Percentiles rank a stretch among this genome's conserved stretches.
These are phyloP conservation scores for Pteronura brasiliensis DNA, from an alignment of 2,113 vertebrate species.

Conservation along the genomic window DNA sequence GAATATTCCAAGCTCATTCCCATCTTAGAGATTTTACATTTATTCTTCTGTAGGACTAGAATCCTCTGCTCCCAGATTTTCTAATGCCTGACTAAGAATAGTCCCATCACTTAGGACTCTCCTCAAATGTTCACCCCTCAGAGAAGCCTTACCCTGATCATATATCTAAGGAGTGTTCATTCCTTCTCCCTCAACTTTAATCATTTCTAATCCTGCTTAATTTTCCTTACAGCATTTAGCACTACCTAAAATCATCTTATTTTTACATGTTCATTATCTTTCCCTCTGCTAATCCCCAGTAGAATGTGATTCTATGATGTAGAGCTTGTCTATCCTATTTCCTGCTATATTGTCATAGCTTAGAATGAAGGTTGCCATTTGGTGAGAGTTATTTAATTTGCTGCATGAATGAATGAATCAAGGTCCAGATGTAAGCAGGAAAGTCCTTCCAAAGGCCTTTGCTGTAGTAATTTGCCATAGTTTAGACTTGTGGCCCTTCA, in stretches of 20 bases:
- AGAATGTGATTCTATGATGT: background rate
- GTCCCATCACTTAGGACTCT: background rate
- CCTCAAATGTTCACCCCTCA: background rate
- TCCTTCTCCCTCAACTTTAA: background rate
- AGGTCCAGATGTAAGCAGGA: background rate
- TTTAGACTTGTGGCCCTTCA: background rate
- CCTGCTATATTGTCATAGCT: background rate
- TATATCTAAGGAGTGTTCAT: background rate
- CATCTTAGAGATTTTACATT: background rate
- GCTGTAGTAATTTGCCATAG: background rate
- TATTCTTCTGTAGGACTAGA: background rate
- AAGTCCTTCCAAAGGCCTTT: background rate
- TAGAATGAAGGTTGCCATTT: slow-evolving; percentile 1
- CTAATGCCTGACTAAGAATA: background rate
- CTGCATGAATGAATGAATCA: background rate
- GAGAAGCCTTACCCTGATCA: background rate
- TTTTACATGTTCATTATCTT: background rate
- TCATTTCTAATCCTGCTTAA: background rate
- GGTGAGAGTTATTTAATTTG: background rate
- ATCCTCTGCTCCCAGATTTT: background rate
- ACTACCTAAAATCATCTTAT: background rate
- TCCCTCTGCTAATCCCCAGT: background rate
- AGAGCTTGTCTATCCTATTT: background rate
- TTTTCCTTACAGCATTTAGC: background rate
- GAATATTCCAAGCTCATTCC: background rate